Percentiles rank a stretch among this genome's conserved stretches.
These are phyloP conservation scores for Strigamia maritima DNA, from an alignment of 2,888 invertebrate species.

Conservation along the genomic window DNA sequence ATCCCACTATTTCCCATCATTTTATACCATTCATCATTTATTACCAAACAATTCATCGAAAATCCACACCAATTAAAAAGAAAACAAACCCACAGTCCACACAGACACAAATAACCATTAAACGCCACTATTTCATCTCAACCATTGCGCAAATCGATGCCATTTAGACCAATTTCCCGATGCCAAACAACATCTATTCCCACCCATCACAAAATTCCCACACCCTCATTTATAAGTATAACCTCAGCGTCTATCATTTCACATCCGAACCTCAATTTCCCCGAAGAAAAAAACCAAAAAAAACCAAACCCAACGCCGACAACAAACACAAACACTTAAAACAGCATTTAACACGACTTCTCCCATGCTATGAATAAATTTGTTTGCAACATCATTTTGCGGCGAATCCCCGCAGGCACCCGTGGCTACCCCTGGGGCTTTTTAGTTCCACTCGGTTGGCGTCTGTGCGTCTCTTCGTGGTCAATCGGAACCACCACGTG, in stretches of 20 bases:
- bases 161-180: background rate
- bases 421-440: constrained; percentile 23
- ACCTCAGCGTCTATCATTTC: background rate
- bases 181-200: background rate
- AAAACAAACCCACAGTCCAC: background rate
- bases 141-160: background rate
- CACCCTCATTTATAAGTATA: background rate
- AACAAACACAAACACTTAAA: background rate
- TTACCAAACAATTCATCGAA: background rate
- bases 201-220: background rate
- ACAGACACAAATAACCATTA: background rate
- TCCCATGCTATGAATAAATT: background rate
- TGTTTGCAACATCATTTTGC: constrained; percentile 13
- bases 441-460: constrained; percentile 16
- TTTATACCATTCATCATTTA: background rate
- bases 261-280: background rate
- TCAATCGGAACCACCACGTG: constrained; percentile 19
- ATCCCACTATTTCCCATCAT: no score
- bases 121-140: background rate
- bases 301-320: background rate
- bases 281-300: background rate
- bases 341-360: background rate
- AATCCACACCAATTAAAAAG: background rate
- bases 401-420: constrained; percentile 1
- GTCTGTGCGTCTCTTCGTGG: constrained; percentile 12